Conservation (phyloP, 1,140 invertebrate species). For the Hetaerina americana region DNA sequence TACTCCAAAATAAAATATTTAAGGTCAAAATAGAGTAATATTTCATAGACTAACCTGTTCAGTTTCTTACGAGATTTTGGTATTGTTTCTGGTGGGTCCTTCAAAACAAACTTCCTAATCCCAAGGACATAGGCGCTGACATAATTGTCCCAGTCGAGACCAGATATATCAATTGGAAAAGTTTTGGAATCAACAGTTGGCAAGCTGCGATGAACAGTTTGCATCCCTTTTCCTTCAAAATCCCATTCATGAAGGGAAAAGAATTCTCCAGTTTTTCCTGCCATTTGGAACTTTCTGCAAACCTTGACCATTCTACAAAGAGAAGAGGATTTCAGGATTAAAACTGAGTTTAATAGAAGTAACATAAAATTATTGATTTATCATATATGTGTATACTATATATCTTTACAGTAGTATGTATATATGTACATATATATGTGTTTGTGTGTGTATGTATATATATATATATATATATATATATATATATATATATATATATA, state of each 20-base stretch:
- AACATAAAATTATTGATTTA: too few relatives aligned
- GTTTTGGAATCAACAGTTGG: conserved; percentile 38
- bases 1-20: not conserved
- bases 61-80: conserved; percentile 49
- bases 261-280: conserved; percentile 65
- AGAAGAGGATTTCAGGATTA: too few relatives aligned
- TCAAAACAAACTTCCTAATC: conserved; percentile 62
- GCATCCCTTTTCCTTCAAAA: conserved; percentile 63
- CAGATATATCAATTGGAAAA: conserved; percentile 44
- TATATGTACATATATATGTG: too few relatives aligned
- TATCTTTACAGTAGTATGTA: too few relatives aligned
- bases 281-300: conserved; percentile 62
- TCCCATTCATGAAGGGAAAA: conserved; percentile 81
- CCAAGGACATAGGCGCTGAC: conserved; percentile 61
- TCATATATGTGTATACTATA: too few relatives aligned
- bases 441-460: too few relatives aligned
- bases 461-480: too few relatives aligned
- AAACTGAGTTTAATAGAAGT: too few relatives aligned
- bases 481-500: too few relatives aligned
- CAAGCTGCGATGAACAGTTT: conserved; percentile 46
- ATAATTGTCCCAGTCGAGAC: conserved; percentile 52
- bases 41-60: conserved; percentile 36
- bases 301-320: conserved; percentile 66
- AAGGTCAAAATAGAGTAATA: not conserved
- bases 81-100: conserved; percentile 53